Evolutionary conservation across 2,888 invertebrate genomes (phyloP).

Genomic region (Nymphalis urticae): DNA sequence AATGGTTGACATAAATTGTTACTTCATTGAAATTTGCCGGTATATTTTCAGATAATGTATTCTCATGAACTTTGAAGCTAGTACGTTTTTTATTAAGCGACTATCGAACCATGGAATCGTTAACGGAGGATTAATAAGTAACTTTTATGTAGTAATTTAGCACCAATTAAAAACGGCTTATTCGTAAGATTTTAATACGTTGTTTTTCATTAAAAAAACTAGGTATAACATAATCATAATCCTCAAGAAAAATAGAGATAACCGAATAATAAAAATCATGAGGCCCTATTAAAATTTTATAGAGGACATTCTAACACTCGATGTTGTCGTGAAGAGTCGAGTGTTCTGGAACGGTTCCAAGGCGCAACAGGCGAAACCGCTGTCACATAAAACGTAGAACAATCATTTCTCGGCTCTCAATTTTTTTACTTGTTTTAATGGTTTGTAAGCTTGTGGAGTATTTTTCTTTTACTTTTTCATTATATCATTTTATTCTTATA

Average conservation of each 20-base stretch:
- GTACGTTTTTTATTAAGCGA: too few species aligned
- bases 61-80: too few species aligned
- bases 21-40: too few species aligned
- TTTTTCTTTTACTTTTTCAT: not conserved
- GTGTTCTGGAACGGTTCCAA: constrained; percentile 56
- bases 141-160: too few species aligned
- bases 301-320: constrained; percentile 51
- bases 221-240: not conserved
- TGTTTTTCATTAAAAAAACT: not conserved
- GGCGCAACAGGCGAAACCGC: constrained; percentile 59
- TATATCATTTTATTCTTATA: not conserved
- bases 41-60: too few species aligned
- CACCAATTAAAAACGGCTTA: too few species aligned
- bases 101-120: too few species aligned
- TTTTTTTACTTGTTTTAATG: constrained; percentile 15
- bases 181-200: not conserved
- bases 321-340: constrained; percentile 51
- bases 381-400: constrained; percentile 31
- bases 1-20: too few species aligned
- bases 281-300: constrained; percentile 39
- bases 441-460: not conserved
- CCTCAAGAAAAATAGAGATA: constrained; percentile 13
- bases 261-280: constrained; percentile 21
- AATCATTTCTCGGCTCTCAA: constrained; percentile 27
- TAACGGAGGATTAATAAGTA: too few species aligned